These are phyloP conservation scores for Enteromius anoplus DNA, from an alignment of 2,797 vertebrate genomes.

Conservation along the genomic window DNA sequence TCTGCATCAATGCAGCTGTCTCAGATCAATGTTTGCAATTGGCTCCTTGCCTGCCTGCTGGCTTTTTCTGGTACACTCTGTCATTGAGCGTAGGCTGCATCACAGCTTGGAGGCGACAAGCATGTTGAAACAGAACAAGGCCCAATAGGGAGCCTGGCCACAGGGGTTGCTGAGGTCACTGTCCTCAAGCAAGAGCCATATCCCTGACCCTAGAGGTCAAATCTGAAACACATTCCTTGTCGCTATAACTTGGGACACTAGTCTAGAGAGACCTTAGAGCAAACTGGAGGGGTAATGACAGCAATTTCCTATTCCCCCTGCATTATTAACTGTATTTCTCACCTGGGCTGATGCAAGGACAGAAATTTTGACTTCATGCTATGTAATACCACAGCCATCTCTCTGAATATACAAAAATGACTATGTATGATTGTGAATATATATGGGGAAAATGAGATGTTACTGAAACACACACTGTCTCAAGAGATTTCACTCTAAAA, in stretches of 20 bases:
- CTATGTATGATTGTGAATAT: constrained; percentile 1
- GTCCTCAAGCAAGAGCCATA: constrained; percentile 55
- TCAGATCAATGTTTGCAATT: constrained; percentile 26
- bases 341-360: constrained; percentile 67
- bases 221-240: constrained; percentile 47
- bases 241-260: constrained; percentile 50
- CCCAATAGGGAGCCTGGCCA: constrained; percentile 49
- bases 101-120: constrained; percentile 60
- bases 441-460: not conserved
- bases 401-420: not conserved
- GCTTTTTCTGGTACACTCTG: constrained; percentile 16
- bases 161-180: constrained; percentile 54
- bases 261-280: constrained; percentile 8
- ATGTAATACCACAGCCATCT: constrained; percentile 55
- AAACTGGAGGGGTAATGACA: constrained; percentile 34
- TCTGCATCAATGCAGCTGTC: constrained; percentile 37
- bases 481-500: constrained; percentile 48
- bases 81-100: constrained; percentile 7
- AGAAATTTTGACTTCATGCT: constrained; percentile 71
- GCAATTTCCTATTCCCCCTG: constrained; percentile 18
- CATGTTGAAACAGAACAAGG: constrained; percentile 59
- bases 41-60: constrained; percentile 40
- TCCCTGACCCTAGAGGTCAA: constrained; percentile 61
- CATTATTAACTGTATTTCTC: constrained; percentile 49
- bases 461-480: constrained; percentile 26